A percentile compares a stretch with the other conserved stretches of the same genome.
Evolutionary conservation across 2,797 vertebrate species (phyloP).

Genomic region (Enteromius argenteus): DNA sequence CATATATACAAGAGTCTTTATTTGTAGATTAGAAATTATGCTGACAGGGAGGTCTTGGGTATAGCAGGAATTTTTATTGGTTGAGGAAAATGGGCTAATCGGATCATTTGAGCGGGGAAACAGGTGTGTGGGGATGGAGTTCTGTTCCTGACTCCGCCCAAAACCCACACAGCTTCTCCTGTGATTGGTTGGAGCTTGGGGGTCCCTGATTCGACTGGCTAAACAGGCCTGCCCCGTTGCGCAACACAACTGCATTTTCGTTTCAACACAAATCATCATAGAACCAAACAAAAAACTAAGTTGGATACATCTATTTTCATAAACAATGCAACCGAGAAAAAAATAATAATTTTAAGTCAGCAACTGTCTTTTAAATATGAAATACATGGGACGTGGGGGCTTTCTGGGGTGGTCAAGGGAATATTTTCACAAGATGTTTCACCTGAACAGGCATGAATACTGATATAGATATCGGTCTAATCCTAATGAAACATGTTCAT

Average conservation of each 20-base stretch:
- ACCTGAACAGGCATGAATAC: conserved; percentile 46
- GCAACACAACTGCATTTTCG: conserved; percentile 64
- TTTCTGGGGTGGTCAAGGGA: conserved; percentile 33
- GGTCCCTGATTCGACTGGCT: conserved; percentile 77
- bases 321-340: conserved; percentile 51
- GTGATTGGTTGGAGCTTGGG: conserved; percentile 70
- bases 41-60: conserved; percentile 71
- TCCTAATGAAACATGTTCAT: conserved; percentile 48
- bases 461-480: conserved; percentile 47
- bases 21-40: conserved; percentile 86
- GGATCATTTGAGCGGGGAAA: conserved; percentile 65
- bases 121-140: conserved; percentile 67
- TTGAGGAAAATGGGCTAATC: conserved; percentile 66
- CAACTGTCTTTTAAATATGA: conserved; percentile 39
- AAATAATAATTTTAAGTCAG: conserved; percentile 52
- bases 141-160: conserved; percentile 73
- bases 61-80: conserved; percentile 68
- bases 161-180: conserved; percentile 73
- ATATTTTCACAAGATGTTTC: conserved; percentile 32
- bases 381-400: conserved; percentile 8
- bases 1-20: conserved; percentile 92
- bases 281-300: conserved; percentile 59
- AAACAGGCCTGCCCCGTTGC: conserved; percentile 68
- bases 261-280: conserved; percentile 66
- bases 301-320: conserved; percentile 61